Percentiles rank a stretch among this genome's conserved stretches.
Conservation (phyloP, 2,113 vertebrate genomes). For the Poeciliopsis occidentalis region DNA sequence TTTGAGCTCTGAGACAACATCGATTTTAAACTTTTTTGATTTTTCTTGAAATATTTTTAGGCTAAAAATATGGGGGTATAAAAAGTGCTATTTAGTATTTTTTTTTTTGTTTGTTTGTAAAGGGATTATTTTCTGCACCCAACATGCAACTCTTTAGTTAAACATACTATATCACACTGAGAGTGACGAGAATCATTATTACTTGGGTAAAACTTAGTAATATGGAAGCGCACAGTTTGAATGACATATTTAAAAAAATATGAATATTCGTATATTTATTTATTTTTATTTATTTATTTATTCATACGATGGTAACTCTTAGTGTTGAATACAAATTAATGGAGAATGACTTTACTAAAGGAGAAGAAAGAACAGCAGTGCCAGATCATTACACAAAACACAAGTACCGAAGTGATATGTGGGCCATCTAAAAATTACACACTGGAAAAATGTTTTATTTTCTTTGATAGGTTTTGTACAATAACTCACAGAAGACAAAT, state of each 20-base stretch:
- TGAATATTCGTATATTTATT: conserved; percentile 83
- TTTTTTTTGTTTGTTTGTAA: background rate
- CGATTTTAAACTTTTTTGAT: background rate
- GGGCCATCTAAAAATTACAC: conserved; percentile 46
- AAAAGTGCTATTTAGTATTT: background rate
- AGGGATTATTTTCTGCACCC: conserved; percentile 10
- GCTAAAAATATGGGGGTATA: background rate
- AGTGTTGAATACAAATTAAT: conserved; percentile 24
- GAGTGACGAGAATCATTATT: conserved; percentile 3
- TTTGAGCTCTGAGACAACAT: conserved; percentile 35
- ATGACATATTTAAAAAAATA: conserved; percentile 69
- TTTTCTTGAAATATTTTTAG: conserved; percentile 14
- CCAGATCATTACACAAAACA: conserved; percentile 37
- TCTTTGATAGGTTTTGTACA: conserved; percentile 70
- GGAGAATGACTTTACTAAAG: conserved; percentile 10
- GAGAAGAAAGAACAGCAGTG: conserved; percentile 15
- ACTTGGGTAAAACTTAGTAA: conserved; percentile 9
- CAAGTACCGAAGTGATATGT: conserved; percentile 27
- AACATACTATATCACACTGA: conserved; percentile 1
- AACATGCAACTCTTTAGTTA: conserved; percentile 23
- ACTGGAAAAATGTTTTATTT: conserved; percentile 78
- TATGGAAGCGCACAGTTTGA: conserved; percentile 54
- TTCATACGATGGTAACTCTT: conserved; percentile 42
- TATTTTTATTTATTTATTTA: conserved; percentile 81
- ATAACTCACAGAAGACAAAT: conserved; percentile 50